These are phyloP conservation scores for Branchinecta lindahli DNA, from an alignment of 1,140 invertebrate genomes.

Conservation along the genomic window DNA sequence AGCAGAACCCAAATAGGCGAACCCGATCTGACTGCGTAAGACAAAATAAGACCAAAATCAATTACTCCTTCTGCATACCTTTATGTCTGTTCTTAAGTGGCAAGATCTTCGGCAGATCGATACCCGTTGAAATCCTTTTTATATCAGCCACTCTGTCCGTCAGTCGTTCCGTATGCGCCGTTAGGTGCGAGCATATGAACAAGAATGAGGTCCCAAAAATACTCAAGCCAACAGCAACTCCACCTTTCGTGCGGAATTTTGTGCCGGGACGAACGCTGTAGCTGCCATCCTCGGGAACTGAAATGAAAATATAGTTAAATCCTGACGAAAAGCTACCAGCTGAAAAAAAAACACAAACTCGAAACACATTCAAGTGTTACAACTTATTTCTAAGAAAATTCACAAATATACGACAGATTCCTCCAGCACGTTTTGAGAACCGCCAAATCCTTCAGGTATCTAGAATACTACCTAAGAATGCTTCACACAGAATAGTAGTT, in stretches of 20 bases:
- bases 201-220: conserved; percentile 85
- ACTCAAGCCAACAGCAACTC: conserved; percentile 69
- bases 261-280: conserved; percentile 71
- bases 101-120: conserved; percentile 68
- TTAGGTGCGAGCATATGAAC: conserved; percentile 83
- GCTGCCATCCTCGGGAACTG: conserved; percentile 65
- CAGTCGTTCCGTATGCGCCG: conserved; percentile 71
- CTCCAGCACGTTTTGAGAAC: too few relatives aligned
- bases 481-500: too few relatives aligned
- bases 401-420: too few relatives aligned
- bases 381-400: too few relatives aligned
- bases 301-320: conserved; percentile 20
- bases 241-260: conserved; percentile 71
- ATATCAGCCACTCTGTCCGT: conserved; percentile 73
- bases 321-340: conserved; percentile 14
- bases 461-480: too few relatives aligned
- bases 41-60: too few relatives aligned
- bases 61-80: too few relatives aligned
- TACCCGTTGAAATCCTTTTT: conserved; percentile 60
- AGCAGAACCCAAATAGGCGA: too few relatives aligned
- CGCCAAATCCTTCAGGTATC: too few relatives aligned
- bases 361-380: conserved; percentile 1
- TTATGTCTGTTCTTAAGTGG: conserved; percentile 56
- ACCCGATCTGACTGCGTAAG: too few relatives aligned
- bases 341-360: not conserved